Base-by-base conservation (phyloP, 2,888 invertebrate genomes). In the Protula sp. region DNA sequence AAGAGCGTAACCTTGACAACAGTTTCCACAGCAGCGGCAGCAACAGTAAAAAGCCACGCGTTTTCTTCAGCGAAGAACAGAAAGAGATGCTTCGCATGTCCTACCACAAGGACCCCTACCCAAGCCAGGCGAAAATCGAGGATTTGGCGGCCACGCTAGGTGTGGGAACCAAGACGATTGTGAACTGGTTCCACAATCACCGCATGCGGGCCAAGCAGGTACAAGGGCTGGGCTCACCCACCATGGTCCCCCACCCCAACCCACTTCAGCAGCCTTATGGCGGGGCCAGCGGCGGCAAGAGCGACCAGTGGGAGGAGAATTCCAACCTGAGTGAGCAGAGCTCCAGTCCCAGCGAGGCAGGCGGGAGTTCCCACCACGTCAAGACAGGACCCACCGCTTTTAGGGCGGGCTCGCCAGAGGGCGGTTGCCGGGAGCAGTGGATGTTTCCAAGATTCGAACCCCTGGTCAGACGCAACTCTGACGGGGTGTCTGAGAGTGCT, bases 101-200 rank as follows among this genome's bases (percentile, higher is more conserved):
- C 0, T 99, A 98, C 80, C 90, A 92, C 0, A 85, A 95, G 55
- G 98, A 99, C 78, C 95, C 97, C 0, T 98, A 99, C 81, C 99
- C 99, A 0, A 94, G 93, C 80, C 91, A 94, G 75, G 90, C 91
- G 28, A 94, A 94, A 60, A 94, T 98, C 68, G 97, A 98, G 80
- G 94, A 94, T 77, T 85, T 99, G 61, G 94, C 97, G 48, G 45
- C 87, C 30, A 94, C 95, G 81, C 84, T 99, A 59, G 90, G 89
- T 5, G 85, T 99, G 47, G 92, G 94, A 3, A 90, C 94, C 55
- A 86, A 98, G 70, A 98, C 98, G 58, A 97, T 99, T 74, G 95
- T 95, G 63, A 99, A 99, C 83, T 99, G 99, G 99, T 99, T 99
- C 86, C 98, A 99, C 85, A 99, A 99, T 81, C 97, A 99, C 81